Conservation (phyloP, 2,797 vertebrate species). For the Xyrichtys novacula region DNA sequence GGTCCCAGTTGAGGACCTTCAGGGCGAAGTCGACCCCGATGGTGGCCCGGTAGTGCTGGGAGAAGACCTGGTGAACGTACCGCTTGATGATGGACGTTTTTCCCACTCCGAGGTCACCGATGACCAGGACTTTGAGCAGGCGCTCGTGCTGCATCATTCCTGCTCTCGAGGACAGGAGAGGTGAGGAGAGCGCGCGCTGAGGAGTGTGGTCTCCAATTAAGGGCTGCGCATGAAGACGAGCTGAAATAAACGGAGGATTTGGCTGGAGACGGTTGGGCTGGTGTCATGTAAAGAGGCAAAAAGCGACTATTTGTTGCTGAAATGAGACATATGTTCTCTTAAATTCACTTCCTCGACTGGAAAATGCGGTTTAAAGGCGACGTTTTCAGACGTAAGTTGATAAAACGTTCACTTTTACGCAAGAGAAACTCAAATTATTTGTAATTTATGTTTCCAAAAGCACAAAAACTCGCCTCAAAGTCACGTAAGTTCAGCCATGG, state of each 20-base stretch:
- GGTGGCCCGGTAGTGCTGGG: slow-evolving; percentile 86
- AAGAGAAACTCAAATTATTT: neutral
- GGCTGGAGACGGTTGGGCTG: neutral
- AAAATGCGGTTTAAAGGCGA: neutral
- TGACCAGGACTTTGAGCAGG: slow-evolving; percentile 85
- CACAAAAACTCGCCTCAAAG: neutral
- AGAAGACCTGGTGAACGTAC: slow-evolving; percentile 87
- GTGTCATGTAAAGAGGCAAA: neutral
- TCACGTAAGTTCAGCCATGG: neutral
- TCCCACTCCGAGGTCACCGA: slow-evolving; percentile 86
- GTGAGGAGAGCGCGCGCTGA: neutral
- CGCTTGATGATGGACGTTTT: slow-evolving; percentile 88
- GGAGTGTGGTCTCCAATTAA: slow-evolving; percentile 22
- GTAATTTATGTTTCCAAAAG: neutral
- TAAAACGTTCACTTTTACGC: neutral
- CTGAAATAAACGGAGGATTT: neutral
- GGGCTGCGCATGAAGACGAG: slow-evolving; percentile 2
- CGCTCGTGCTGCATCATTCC: slow-evolving; percentile 80
- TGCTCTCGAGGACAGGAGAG: too few species aligned
- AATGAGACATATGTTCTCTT: neutral
- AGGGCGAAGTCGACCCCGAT: slow-evolving; percentile 88
- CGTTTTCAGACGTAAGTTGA: too few species aligned
- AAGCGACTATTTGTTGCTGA: too few species aligned
- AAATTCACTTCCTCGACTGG: neutral
- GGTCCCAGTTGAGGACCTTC: slow-evolving; percentile 85